Evolutionary conservation across 2,797 vertebrate genomes (phyloP), one percentile per base, ranked within the genome.

Genomic region (Gadopsis bispinosus): DNA sequence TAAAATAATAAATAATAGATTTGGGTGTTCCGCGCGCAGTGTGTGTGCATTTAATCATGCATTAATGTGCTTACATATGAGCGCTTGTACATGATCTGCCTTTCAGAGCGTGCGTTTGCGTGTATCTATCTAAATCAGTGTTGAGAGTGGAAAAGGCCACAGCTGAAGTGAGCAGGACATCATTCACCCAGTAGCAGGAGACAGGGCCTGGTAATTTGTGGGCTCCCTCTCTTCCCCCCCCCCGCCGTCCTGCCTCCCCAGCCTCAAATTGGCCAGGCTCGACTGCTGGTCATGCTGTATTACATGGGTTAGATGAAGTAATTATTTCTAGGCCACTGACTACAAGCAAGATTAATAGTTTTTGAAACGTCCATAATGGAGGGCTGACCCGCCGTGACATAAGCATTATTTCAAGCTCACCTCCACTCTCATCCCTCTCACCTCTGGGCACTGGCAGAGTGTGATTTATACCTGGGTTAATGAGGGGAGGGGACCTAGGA

Each of bases 271-370:
- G 95, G 95, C 94, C 93, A 94, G 94, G 93, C 93, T 95, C 95
- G 92, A 92, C 92, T 94, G 94, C 91, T 93, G 92, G 95, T 95
- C 95, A 95, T 93, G 93, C 94, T 96, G 94, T 95, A 94, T 95
- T 96, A 92, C 92, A 93, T 91, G 94, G 94, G 94, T 96, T 96
- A 95, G 95, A 94, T 95, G 93, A 94, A 96, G 96, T 96, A 95
- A 97, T 97, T 97, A 95, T 97, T 96, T 97, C 95, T 96, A 95
- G 93, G 91, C 88, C 93, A 88, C 93, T 96, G 96, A 96, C 96
- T 96, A 95, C 95, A 95, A 94, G 91, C 79, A 92, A 97, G 96
- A 99, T 97, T 95, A 98, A 98, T 97, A 95, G 96, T 96, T 97
- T 97, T 96, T 95, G 95, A 97, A 97, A 95, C 92, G 94, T 92